A percentile compares a stretch with the other conserved stretches of the same genome.
These are phyloP conservation scores for Galago senegalensis DNA, from an alignment of 2,797 vertebrate genomes.

Conservation along the genomic window DNA sequence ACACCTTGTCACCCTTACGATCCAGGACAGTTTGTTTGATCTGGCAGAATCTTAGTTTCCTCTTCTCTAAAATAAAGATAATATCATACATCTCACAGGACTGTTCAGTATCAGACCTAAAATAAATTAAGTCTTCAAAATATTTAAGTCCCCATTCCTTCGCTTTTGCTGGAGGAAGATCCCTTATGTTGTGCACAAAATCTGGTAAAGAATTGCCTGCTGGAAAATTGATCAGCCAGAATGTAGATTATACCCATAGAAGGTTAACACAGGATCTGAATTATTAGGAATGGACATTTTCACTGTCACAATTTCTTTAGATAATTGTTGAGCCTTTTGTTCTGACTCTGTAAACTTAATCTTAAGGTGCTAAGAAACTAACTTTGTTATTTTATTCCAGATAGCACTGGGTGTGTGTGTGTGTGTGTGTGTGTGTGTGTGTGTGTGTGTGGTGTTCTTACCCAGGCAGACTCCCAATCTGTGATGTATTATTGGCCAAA, in stretches of 20 bases:
- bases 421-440: background rate
- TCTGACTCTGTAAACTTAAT: background rate
- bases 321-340: background rate
- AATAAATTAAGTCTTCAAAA: background rate
- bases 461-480: constrained; percentile 35
- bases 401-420: background rate
- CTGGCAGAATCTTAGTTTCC: background rate
- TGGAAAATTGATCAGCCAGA: background rate
- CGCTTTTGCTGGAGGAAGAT: background rate
- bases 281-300: background rate
- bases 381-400: constrained; percentile 67
- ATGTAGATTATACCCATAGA: background rate
- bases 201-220: background rate
- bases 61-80: background rate
- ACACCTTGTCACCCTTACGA: background rate
- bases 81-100: background rate
- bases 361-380: constrained; percentile 67
- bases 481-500: background rate
- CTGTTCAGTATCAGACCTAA: background rate
- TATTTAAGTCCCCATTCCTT: background rate
- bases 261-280: background rate
- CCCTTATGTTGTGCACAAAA: background rate
- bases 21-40: too few relatives aligned
- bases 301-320: background rate
- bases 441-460: background rate